Base-by-base conservation (phyloP, 2,113 vertebrate species). In the Neodon shergylaensis region DNA sequence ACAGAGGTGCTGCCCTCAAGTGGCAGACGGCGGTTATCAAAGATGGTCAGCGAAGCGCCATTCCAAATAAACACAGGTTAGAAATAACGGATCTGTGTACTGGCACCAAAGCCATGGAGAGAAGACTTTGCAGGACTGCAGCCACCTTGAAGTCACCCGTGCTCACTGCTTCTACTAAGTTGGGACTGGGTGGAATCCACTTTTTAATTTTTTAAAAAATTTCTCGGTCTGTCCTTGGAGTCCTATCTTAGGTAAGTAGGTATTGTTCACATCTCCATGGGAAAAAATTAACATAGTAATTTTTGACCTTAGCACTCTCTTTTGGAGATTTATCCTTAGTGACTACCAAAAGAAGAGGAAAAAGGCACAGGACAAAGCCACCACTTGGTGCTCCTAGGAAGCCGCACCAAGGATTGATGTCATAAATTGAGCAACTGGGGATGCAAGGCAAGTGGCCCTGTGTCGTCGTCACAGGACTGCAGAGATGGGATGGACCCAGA, bases 301-400 rank as follows among this genome's bases (percentile, higher is more conserved):
- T 21, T 95, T 81, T 88, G 49, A 76, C 13, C 22, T 90, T 49
- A 17, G 42, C 79, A 44, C 68, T 66, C 78, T 54, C 14, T 91
- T 42, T 65, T 76, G n/a, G 26, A 4, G 52, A 63, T 72, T 58
- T 70, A 58, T 22, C 16, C 44, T 74, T 82, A 87, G 39, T 42
- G 77, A 94, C 49, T 42, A 78, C 4, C 3, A 4, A 83, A 91
- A 84, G 26, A 13, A 90, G 66, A 94, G 28, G 33, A 78, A 54
- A 33, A 91, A 54, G 31, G 8, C 33, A 33, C 14, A 16, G 14
- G 22, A 72, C 12, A 70, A 39, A 89, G 68, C 21, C 33, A 39
- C 1, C 11, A 3, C 24, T 52, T 16, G 1, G 7, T 1, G 1
- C 58, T 33, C 10, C 7, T 31, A 0, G 9, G 54, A 44, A 21